Conservation (phyloP, 2,797 vertebrate genomes). For the Parotocinclus haroldoi region DNA sequence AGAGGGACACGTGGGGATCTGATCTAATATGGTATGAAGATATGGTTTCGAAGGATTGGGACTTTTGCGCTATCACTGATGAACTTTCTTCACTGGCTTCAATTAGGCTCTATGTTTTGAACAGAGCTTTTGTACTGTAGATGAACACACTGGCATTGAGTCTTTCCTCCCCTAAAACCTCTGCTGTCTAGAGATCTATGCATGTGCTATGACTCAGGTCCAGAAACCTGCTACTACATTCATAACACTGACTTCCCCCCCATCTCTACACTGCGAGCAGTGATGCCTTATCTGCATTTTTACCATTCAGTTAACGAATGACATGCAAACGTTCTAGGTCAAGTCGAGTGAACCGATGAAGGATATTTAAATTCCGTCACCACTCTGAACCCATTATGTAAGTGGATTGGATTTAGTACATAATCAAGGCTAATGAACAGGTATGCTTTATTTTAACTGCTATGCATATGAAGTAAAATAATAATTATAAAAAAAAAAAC, state of each 20-base stretch:
- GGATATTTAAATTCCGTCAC: constrained; percentile 55
- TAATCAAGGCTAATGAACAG: constrained; percentile 74
- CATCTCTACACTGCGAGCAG: constrained; percentile 92
- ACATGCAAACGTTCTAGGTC: constrained; percentile 59
- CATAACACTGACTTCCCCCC: constrained; percentile 82
- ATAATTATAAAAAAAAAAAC: constrained; percentile 68
- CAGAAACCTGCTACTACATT: constrained; percentile 84
- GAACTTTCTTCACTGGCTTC: constrained; percentile 52
- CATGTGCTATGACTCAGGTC: constrained; percentile 89
- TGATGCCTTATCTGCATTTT: constrained; percentile 97
- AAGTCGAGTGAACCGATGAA: constrained; percentile 62
- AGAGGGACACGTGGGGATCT: constrained; percentile 47
- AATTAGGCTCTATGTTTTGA: constrained; percentile 60
- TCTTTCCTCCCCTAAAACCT: constrained; percentile 69
- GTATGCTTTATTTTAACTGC: constrained; percentile 88
- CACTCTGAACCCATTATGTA: constrained; percentile 61
- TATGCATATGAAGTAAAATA: constrained; percentile 88
- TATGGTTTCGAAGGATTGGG: constrained; percentile 54
- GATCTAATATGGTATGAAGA: constrained; percentile 36
- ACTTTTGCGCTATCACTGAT: constrained; percentile 60
- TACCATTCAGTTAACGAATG: constrained; percentile 68
- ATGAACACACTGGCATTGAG: constrained; percentile 71
- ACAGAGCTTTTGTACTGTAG: constrained; percentile 71
- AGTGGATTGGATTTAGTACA: constrained; percentile 74
- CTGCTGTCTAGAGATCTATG: constrained; percentile 86